phyloP scores from a whole-genome alignment of 1,140 invertebrate genomes.

The Lepidurus apus region DNA sequence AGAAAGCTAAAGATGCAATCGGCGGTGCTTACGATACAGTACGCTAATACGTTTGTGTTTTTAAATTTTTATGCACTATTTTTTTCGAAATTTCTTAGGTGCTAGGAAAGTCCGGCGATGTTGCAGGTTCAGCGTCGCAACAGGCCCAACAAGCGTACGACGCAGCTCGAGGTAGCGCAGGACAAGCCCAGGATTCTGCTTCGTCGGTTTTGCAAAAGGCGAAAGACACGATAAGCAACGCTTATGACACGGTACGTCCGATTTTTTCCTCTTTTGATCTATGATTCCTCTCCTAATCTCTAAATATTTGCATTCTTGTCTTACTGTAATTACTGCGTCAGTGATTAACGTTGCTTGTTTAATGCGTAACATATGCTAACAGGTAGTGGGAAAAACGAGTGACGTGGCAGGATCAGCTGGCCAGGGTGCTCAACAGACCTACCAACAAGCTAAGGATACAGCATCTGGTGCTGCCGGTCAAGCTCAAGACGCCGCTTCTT shows the following conservation, averaged over 20 bases:
- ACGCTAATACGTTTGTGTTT: background rate
- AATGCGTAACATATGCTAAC: background rate
- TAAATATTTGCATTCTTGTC: background rate
- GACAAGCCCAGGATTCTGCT: background rate
- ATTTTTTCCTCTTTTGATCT: background rate
- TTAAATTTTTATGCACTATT: background rate
- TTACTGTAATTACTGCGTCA: background rate
- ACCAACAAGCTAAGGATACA: background rate
- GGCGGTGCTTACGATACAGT: background rate
- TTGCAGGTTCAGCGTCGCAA: background rate
- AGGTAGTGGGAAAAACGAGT: background rate
- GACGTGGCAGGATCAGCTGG: background rate
- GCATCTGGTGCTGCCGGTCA: background rate
- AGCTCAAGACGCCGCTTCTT: background rate
- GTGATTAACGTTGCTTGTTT: background rate
- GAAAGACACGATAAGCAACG: background rate
- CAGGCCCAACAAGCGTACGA: background rate
- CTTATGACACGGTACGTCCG: background rate
- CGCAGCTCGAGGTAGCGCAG: background rate
- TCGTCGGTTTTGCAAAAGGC: background rate
- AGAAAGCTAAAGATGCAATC: background rate
- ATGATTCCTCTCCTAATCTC: background rate
- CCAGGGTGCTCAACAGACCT: background rate
- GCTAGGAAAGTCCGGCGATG: background rate
- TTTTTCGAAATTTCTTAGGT: background rate